phyloP scores from a whole-genome alignment of 2,888 invertebrate species.

The Ophonus ardosiacus region DNA sequence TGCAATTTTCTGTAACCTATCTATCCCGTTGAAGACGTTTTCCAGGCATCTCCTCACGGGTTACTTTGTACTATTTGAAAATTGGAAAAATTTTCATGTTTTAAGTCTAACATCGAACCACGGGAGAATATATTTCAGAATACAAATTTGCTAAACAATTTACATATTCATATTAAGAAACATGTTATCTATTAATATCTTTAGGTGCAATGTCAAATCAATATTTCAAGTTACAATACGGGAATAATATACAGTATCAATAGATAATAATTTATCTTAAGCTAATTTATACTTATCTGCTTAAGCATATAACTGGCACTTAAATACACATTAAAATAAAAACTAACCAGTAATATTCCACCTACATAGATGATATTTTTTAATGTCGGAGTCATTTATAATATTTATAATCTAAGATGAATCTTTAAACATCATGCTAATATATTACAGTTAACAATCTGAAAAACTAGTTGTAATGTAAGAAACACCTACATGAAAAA shows the following conservation, averaged over 20 bases:
- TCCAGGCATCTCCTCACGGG: no score
- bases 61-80: no score
- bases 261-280: conserved; percentile 19
- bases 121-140: no score
- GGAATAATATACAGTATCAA: conserved; percentile 25
- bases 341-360: conserved; percentile 11
- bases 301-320: background rate
- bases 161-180: no score
- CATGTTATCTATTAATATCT: no score
- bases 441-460: conserved; percentile 13
- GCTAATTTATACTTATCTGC: conserved; percentile 19
- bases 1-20: no score
- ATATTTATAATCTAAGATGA: conserved; percentile 24
- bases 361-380: background rate
- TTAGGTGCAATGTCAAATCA: background rate
- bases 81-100: no score
- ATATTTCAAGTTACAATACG: conserved; percentile 1
- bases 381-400: conserved; percentile 20
- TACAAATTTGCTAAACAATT: no score
- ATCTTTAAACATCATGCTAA: conserved; percentile 18
- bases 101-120: no score
- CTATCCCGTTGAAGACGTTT: no score
- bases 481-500: conserved; percentile 26
- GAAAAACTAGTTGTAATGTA: conserved; percentile 23
- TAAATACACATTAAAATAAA: conserved; percentile 16